Evolutionary conservation across 2,797 vertebrate species (phyloP).

Genomic region (Myoxocephalus aenaeus): DNA sequence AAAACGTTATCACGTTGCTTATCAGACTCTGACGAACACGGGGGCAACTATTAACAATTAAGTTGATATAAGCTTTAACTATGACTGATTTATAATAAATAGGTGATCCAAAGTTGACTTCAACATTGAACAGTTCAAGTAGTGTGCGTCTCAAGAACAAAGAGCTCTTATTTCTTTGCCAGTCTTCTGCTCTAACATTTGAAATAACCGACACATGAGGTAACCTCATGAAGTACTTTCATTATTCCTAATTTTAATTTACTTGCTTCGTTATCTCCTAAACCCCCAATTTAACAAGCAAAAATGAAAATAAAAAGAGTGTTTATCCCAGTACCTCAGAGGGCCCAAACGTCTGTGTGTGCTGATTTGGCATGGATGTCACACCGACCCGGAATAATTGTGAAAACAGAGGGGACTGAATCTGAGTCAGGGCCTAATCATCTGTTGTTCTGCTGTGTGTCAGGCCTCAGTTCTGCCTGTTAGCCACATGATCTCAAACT

Average conservation of each 20-base stretch:
- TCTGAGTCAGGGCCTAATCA: conserved; percentile 76
- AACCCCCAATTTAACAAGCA: conserved; percentile 11
- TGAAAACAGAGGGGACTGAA: conserved; percentile 60
- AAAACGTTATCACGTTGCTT: background rate
- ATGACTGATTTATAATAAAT: conserved; percentile 19
- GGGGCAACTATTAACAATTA: background rate
- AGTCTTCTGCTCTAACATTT: conserved; percentile 14
- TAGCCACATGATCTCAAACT: conserved; percentile 80
- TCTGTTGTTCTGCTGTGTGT: conserved; percentile 76
- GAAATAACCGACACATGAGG: conserved; percentile 39
- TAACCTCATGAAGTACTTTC: conserved; percentile 41
- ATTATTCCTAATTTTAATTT: conserved; percentile 43
- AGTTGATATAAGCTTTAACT: background rate
- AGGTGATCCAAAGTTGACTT: conserved; percentile 15
- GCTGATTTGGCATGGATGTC: conserved; percentile 67
- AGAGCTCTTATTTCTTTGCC: conserved; percentile 19
- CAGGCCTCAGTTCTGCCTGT: conserved; percentile 80
- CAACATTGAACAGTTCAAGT: conserved; percentile 11
- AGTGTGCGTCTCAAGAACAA: conserved; percentile 50
- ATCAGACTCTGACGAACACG: background rate
- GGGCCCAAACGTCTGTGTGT: conserved; percentile 43
- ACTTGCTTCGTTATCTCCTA: conserved; percentile 24
- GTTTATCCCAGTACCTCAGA: conserved; percentile 38
- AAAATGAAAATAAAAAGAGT: conserved; percentile 33
- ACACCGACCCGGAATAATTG: conserved; percentile 66